These are phyloP conservation scores for western clawed frog (Xenopus tropicalis) DNA, from an alignment of 2,113 vertebrate genomes.

Conservation along the genomic window UCB_Xtro_10.0 CM004450.2:129736501-129737000, in stretches of 20 bases:
- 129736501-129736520: too few species aligned
- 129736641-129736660: conserved; percentile 1
- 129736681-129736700: background rate
- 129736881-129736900: too few species aligned
- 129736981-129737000: too few species aligned
- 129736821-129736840: too few species aligned
- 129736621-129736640: background rate
- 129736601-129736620: background rate
- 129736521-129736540: conserved; percentile 3
- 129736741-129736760: background rate
- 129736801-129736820: too few species aligned
- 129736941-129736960: too few species aligned
- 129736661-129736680: background rate
- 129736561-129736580: background rate
- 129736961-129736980: too few species aligned
- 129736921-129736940: too few species aligned
- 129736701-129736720: conserved; percentile 11
- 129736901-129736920: too few species aligned
- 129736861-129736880: too few species aligned
- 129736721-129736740: background rate
- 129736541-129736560: conserved; percentile 4
- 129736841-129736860: too few species aligned
- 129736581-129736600: conserved; percentile 3
- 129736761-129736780: background rate
- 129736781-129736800: background rate